phyloP scores from a whole-genome alignment of 2,797 vertebrate genomes.

The Pseudochromis fuscus region DNA sequence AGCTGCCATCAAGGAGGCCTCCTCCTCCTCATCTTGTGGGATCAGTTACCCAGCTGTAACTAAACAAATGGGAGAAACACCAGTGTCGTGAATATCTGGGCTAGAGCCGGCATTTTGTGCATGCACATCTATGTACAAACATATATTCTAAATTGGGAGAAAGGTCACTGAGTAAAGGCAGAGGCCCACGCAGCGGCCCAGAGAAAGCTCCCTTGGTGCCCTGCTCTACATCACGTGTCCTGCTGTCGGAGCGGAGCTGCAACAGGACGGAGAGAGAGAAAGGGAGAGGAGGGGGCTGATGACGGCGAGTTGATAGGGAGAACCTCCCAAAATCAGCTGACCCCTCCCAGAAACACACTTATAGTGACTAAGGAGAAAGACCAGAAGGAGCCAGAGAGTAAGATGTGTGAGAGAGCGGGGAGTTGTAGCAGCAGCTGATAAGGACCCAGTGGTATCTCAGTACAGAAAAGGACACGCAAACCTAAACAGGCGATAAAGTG shows the following conservation, averaged over 20 bases:
- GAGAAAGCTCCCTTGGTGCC: conserved; percentile 65
- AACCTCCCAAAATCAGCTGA: conserved; percentile 52
- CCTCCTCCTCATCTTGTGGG: neutral
- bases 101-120: conserved; percentile 38
- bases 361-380: conserved; percentile 48
- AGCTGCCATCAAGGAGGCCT: neutral
- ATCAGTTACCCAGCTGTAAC: neutral
- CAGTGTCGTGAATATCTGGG: conserved; percentile 10
- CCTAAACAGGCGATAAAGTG: conserved; percentile 71
- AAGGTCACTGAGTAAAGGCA: conserved; percentile 60
- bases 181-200: conserved; percentile 60
- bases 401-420: conserved; percentile 38
- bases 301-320: conserved; percentile 11
- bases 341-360: conserved; percentile 38
- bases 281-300: neutral
- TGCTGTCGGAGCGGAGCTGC: conserved; percentile 21
- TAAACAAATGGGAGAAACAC: neutral
- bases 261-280: neutral
- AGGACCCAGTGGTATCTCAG: conserved; percentile 51
- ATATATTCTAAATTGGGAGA: conserved; percentile 68
- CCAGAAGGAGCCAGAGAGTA: conserved; percentile 18
- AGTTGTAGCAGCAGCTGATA: conserved; percentile 56
- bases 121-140: conserved; percentile 33
- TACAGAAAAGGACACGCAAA: conserved; percentile 62
- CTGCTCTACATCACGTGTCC: conserved; percentile 58